phyloP scores from a whole-genome alignment of 2,888 invertebrate species.

The Plagiodera versicolora region DNA sequence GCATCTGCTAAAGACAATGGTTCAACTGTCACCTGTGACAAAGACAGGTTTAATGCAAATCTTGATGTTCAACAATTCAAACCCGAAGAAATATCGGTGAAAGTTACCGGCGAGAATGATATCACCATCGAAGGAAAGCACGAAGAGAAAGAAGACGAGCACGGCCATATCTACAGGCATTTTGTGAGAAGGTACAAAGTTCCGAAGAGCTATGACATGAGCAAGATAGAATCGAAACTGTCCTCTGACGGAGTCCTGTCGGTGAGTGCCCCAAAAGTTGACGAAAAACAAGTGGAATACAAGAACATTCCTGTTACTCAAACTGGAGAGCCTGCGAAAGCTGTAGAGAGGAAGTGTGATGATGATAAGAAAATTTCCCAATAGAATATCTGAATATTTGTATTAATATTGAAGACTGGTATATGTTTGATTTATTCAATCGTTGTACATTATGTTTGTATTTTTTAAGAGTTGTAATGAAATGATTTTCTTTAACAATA shows the following conservation, averaged over 20 bases:
- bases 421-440: too few relatives aligned
- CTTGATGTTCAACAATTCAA: conserved; percentile 30
- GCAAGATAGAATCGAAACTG: conserved; percentile 21
- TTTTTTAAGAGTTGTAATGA: too few relatives aligned
- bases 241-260: conserved; percentile 26
- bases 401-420: too few relatives aligned
- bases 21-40: conserved; percentile 16
- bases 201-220: conserved; percentile 21
- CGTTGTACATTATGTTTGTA: too few relatives aligned
- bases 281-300: conserved; percentile 10
- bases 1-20: too few relatives aligned
- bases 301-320: conserved; percentile 16
- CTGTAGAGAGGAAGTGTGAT: neutral
- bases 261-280: conserved; percentile 19
- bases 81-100: conserved; percentile 28
- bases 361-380: too few relatives aligned
- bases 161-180: conserved; percentile 26
- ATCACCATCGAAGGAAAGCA: conserved; percentile 27
- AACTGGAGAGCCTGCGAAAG: conserved; percentile 21
- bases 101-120: conserved; percentile 18
- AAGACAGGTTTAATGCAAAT: conserved; percentile 27
- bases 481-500: too few relatives aligned
- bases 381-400: too few relatives aligned
- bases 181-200: conserved; percentile 24
- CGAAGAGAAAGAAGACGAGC: conserved; percentile 25